phyloP scores from a whole-genome alignment of 2,113 vertebrate species.

The Pteruthius melanotis region DNA sequence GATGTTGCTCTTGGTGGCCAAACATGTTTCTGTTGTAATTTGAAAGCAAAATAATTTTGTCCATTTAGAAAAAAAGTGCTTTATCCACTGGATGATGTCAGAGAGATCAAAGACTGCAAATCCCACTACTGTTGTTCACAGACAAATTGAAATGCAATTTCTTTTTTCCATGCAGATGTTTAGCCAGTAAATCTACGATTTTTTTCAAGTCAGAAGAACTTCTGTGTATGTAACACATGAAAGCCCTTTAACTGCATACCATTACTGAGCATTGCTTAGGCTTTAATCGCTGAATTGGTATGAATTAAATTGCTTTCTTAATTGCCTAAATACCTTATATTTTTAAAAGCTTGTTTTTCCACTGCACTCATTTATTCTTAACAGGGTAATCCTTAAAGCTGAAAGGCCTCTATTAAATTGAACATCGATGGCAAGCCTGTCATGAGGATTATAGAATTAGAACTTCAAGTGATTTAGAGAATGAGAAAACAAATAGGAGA shows the following conservation, averaged over 20 bases:
- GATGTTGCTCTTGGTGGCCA: background rate
- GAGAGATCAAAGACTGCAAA: slow-evolving; percentile 17
- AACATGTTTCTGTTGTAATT: background rate
- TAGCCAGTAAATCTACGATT: background rate
- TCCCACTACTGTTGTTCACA: slow-evolving; percentile 39
- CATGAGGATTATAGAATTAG: slow-evolving; percentile 71
- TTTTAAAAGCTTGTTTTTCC: slow-evolving; percentile 59
- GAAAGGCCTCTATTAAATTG: slow-evolving; percentile 66
- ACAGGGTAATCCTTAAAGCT: slow-evolving; percentile 66
- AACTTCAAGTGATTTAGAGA: slow-evolving; percentile 55
- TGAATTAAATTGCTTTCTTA: slow-evolving; percentile 64
- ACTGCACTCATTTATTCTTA: slow-evolving; percentile 66
- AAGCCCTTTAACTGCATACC: slow-evolving; percentile 18
- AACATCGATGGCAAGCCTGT: slow-evolving; percentile 63
- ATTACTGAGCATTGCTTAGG: slow-evolving; percentile 27
- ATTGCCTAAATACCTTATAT: slow-evolving; percentile 63
- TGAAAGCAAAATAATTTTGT: slow-evolving; percentile 9
- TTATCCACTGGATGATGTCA: slow-evolving; percentile 13
- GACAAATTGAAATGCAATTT: slow-evolving; percentile 50
- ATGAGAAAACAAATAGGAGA: slow-evolving; percentile 64
- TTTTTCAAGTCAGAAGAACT: background rate
- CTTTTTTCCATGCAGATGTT: slow-evolving; percentile 25
- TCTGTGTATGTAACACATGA: background rate
- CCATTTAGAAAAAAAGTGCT: background rate
- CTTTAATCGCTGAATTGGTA: slow-evolving; percentile 42